These are phyloP conservation scores for Clostera curtula DNA, from an alignment of 2,888 invertebrate genomes.

Conservation along the genomic window DNA sequence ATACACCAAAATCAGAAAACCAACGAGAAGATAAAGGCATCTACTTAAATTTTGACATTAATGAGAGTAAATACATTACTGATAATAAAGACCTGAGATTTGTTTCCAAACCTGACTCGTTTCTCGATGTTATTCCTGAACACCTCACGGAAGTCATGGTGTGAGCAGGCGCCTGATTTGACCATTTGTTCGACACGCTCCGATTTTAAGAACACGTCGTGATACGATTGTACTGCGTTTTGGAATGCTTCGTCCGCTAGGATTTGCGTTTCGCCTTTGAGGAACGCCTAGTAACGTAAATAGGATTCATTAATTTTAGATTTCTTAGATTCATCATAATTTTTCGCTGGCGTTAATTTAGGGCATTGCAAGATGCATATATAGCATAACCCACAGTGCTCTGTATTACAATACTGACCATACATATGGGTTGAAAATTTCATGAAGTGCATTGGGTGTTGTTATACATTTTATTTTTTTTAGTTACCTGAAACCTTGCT, in stretches of 20 bases:
- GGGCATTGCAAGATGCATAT: too few species aligned
- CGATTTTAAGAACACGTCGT: constrained; percentile 96
- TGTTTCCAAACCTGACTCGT: constrained; percentile 84
- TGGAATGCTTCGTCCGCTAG: constrained; percentile 98
- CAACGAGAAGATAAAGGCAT: too few species aligned
- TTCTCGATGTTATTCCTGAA: constrained; percentile 97
- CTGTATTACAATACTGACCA: too few species aligned
- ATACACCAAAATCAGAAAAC: too few species aligned
- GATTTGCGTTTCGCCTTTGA: constrained; percentile 99
- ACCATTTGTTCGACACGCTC: constrained; percentile 98
- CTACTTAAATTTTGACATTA: too few species aligned
- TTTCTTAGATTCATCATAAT: too few species aligned
- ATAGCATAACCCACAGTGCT: too few species aligned
- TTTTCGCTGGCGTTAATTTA: too few species aligned
- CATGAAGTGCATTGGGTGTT: neutral
- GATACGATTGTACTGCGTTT: constrained; percentile 97
- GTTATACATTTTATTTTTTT: constrained; percentile 2
- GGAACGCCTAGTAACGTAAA: constrained; percentile 79
- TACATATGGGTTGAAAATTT: neutral
- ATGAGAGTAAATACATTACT: too few species aligned
- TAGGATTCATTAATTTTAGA: neutral
- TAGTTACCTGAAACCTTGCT: constrained; percentile 91
- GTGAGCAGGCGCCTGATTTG: constrained; percentile 97
- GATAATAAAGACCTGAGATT: constrained; percentile 11
- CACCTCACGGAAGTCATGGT: constrained; percentile 98